Conservation (phyloP, 2,888 invertebrate genomes). For the Luperina testacea region DNA sequence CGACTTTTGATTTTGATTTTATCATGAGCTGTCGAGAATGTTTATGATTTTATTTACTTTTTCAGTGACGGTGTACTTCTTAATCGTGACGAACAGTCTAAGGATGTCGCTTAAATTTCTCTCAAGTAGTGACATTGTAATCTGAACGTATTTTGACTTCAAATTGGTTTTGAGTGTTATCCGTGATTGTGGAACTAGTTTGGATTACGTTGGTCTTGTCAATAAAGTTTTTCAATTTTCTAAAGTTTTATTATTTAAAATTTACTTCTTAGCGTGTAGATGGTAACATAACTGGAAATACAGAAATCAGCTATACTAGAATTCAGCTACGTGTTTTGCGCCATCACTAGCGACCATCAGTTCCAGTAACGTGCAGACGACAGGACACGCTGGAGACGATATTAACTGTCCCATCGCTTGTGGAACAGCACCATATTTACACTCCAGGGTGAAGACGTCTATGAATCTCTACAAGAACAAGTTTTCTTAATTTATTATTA, state of each 20-base stretch:
- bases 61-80: constrained; percentile 81
- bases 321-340: no score
- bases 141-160: constrained; percentile 32
- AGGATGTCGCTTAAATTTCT: constrained; percentile 76
- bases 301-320: no score
- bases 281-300: no score
- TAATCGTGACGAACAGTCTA: constrained; percentile 82
- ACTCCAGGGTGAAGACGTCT: no score
- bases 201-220: not conserved
- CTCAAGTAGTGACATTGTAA: constrained; percentile 61
- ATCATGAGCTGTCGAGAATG: no score
- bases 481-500: not conserved
- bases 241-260: not conserved
- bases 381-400: no score
- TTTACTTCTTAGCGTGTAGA: no score
- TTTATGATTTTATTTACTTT: constrained; percentile 50
- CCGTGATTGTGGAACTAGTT: not conserved
- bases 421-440: no score
- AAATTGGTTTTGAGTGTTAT: constrained; percentile 33
- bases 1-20: no score
- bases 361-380: no score
- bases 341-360: no score
- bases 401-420: no score
- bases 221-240: constrained; percentile 33
- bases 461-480: not conserved